A percentile compares a stretch with the other conserved stretches of the same genome.
Conservation (phyloP, 2,888 invertebrate species). For the Arrhopalites spinosus region DNA sequence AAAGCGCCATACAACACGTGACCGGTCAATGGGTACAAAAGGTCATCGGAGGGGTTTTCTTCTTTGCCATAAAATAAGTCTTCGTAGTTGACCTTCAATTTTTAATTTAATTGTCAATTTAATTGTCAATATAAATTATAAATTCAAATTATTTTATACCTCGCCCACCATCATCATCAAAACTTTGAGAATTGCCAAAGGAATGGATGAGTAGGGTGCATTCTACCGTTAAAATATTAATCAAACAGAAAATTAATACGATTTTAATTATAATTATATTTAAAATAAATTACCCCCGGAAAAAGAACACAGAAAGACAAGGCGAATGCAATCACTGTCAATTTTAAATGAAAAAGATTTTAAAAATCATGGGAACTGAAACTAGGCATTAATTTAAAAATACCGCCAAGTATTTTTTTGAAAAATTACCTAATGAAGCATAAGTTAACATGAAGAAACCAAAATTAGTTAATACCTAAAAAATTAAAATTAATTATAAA, state of each 20-base stretch:
- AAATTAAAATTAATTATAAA: neutral
- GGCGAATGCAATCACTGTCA: conserved; percentile 44
- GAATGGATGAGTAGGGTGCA: conserved; percentile 54
- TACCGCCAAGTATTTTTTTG: too few relatives aligned
- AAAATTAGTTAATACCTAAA: conserved; percentile 52
- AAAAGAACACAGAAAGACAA: conserved; percentile 54
- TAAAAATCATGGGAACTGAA: too few relatives aligned
- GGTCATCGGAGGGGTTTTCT: conserved; percentile 40
- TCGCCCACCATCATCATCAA: conserved; percentile 56
- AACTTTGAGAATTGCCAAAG: conserved; percentile 53
- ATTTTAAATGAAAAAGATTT: too few relatives aligned
- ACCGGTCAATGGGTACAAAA: conserved; percentile 48
- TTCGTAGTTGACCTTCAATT: conserved; percentile 44
- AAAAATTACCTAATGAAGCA: conserved; percentile 43
- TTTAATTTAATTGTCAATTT: too few relatives aligned
- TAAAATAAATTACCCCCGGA: conserved; percentile 53
- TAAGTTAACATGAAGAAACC: conserved; percentile 55
- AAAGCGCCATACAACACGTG: conserved; percentile 54
- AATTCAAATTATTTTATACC: conserved; percentile 35
- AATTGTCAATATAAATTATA: too few relatives aligned
- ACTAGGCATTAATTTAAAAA: too few relatives aligned
- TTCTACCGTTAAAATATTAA: conserved; percentile 37
- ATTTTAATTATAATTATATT: too few relatives aligned
- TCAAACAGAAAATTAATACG: too few relatives aligned
- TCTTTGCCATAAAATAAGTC: conserved; percentile 55